These are phyloP conservation scores for Drosophila ercepeae DNA, from an alignment of 1,140 invertebrate species.

Conservation along the genomic window DNA sequence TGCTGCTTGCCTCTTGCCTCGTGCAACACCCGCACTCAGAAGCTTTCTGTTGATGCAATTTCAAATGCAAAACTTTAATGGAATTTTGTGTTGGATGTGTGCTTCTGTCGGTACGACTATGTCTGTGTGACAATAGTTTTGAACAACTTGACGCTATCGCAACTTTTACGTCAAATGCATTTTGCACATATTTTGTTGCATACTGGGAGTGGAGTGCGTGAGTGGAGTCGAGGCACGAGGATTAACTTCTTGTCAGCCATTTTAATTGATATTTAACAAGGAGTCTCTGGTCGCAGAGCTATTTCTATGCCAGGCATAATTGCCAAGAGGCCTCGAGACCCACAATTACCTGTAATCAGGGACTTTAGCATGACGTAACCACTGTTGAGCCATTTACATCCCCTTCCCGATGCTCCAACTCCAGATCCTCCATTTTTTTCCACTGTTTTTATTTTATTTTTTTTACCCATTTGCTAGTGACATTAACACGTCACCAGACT, in stretches of 20 bases:
- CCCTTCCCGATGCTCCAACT: neutral
- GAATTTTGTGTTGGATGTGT: conserved; percentile 54
- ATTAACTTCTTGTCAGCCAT: conserved; percentile 27
- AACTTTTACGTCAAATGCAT: conserved; percentile 67
- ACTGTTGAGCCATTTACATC: neutral
- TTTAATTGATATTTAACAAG: conserved; percentile 79
- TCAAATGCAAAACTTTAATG: conserved; percentile 77
- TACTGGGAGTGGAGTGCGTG: conserved; percentile 1
- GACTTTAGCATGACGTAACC: conserved; percentile 63
- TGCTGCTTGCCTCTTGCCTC: neutral
- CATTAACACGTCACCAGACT: conserved; percentile 64
- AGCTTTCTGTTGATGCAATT: conserved; percentile 65
- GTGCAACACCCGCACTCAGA: conserved; percentile 22
- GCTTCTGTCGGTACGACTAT: conserved; percentile 8
- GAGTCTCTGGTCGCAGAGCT: conserved; percentile 26
- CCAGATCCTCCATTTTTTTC: neutral
- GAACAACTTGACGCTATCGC: conserved; percentile 53
- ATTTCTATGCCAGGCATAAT: conserved; percentile 49
- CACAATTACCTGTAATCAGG: conserved; percentile 54
- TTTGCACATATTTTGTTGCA: conserved; percentile 49
- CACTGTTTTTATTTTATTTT: neutral
- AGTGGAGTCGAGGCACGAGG: neutral
- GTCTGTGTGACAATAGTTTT: conserved; percentile 59
- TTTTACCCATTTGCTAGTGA: conserved; percentile 31
- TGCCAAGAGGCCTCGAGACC: conserved; percentile 52